Base-by-base conservation (phyloP, 2,888 invertebrate species). In the Formica aserva region DNA sequence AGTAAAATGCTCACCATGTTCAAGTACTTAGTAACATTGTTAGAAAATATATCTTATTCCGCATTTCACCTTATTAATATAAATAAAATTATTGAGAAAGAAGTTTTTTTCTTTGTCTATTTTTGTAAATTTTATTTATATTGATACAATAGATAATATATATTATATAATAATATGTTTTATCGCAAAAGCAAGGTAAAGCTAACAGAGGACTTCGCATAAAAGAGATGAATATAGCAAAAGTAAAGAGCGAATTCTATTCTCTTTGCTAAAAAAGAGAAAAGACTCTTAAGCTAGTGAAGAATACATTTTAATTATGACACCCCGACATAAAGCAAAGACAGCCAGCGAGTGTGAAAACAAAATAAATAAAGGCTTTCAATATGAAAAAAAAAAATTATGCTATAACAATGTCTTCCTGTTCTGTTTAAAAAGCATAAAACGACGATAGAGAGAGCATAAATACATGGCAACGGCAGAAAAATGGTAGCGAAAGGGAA, bases 401-500 rank as follows among this genome's bases (percentile, higher is more conserved):
- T 22, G 26, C 8, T 72, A 60, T 22, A 57, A 29, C 6, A 80
- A 80, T 45, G 18, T 45, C 18, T 78, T 71, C 13, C 60, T 72
- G 60, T 22, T 41, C 13, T 22, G 6, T 11, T 13, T 13, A 18
- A 52, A 57, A 26, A 26, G 75, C 60, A 38, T 9, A 63, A 32
- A 60, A 29, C 15, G 18, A 66, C 8, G 22, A 26, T 26, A 3
- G 52, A 41, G n/a, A 77, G 35, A 60, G 22, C 15, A 52, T n/a
- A 32, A 52, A 22, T 15, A 66, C 13, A 52, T 22, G 22, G 55
- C 52, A 48, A 72, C 65, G 75, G 65, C 78, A 83, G 4, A 85
- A 76, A 72, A 74, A 15, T 22, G 32, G 22, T 29, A 62, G 88
- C 76, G 88, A 90, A 90, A 90, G 90, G 78, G 6, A 85, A 74